These are phyloP conservation scores for Poeciliopsis prolifica DNA, from an alignment of 2,113 vertebrate species.

Conservation along the genomic window DNA sequence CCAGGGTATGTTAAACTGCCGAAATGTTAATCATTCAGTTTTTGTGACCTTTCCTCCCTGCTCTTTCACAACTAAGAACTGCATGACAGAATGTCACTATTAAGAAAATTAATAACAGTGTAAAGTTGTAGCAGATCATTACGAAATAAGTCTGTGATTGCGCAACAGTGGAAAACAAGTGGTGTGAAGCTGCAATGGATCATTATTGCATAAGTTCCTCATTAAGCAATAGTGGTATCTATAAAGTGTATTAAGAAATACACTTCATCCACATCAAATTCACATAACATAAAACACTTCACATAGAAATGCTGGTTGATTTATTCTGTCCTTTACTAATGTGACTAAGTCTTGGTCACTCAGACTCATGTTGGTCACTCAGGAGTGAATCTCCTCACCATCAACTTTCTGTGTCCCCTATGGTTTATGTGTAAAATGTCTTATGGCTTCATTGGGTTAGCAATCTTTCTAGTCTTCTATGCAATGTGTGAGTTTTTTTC, in stretches of 20 bases:
- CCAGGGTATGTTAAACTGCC: background rate
- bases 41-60: slow-evolving; percentile 9
- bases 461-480: background rate
- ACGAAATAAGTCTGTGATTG: background rate
- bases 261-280: background rate
- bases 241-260: background rate
- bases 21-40: slow-evolving; percentile 3
- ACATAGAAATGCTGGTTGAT: background rate
- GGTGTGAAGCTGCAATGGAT: background rate
- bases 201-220: background rate
- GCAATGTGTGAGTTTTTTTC: too few species aligned
- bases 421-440: too few species aligned
- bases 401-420: too few species aligned
- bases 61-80: slow-evolving; percentile 11
- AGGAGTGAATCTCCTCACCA: background rate
- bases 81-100: background rate
- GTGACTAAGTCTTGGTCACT: too few species aligned
- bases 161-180: slow-evolving; percentile 22
- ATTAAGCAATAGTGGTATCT: background rate
- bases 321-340: background rate
- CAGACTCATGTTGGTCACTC: background rate
- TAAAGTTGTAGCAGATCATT: background rate
- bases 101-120: slow-evolving; percentile 9
- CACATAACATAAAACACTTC: background rate
- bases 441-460: background rate